A percentile compares a stretch with the other conserved stretches of the same genome.
phyloP scores from a whole-genome alignment of 2,113 vertebrate species.

The Eonycteris spelaea region DNA sequence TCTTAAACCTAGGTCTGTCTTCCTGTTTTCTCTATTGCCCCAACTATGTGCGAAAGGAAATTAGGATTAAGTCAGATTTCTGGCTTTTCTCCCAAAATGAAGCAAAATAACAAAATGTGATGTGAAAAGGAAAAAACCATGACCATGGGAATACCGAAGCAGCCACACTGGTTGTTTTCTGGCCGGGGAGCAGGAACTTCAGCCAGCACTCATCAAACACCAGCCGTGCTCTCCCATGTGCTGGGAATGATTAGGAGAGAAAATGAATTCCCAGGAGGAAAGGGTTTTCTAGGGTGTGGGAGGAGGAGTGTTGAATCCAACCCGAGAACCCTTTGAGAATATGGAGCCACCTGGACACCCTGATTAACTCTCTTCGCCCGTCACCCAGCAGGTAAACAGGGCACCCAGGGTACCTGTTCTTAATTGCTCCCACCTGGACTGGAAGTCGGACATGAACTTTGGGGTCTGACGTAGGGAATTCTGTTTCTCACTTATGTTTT shows the following conservation, averaged over 20 bases:
- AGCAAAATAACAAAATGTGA: not conserved
- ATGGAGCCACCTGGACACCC: rapidly evolving
- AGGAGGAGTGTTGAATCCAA: not conserved
- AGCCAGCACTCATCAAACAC: not conserved
- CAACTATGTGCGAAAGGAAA: not conserved
- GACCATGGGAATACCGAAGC: not conserved
- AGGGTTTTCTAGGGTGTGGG: not conserved
- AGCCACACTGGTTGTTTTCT: not conserved
- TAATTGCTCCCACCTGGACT: not conserved
- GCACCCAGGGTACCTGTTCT: not conserved
- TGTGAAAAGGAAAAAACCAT: not conserved
- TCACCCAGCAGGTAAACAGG: not conserved
- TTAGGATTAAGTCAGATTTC: not conserved
- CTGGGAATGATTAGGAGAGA: not conserved
- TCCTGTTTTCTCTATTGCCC: not conserved
- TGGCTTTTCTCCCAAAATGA: not conserved
- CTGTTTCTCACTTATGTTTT: not conserved
- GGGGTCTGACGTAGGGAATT: not conserved
- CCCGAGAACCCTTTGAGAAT: not conserved
- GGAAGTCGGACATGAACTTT: not conserved
- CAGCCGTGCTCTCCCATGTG: not conserved
- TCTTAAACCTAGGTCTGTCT: not conserved
- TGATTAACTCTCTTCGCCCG: not conserved
- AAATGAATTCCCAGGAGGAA: not conserved
- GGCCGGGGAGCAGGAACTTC: not conserved